A percentile compares a stretch with the other conserved stretches of the same genome.
Conservation (phyloP, 2,888 invertebrate species). For the Chalcosyrphus nemorum region DNA sequence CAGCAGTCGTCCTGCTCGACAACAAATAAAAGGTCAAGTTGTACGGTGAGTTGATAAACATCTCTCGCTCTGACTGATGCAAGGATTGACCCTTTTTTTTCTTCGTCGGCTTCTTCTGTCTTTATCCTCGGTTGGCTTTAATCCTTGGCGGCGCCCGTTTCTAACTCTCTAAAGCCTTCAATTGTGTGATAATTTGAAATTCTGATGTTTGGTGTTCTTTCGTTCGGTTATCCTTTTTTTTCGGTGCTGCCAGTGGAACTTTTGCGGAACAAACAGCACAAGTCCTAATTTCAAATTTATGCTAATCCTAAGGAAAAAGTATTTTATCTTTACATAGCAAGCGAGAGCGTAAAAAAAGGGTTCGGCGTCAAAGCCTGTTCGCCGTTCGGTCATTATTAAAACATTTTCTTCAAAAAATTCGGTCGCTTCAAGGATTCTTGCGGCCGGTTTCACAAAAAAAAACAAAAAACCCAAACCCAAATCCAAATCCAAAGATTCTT, state of each 20-base stretch:
- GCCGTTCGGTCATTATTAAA: slow-evolving; percentile 64
- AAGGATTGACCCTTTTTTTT: slow-evolving; percentile 56
- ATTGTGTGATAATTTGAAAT: slow-evolving; percentile 67
- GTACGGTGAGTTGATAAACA: slow-evolving; percentile 24
- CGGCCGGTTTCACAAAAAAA: background rate
- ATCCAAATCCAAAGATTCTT: background rate
- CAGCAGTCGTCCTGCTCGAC: background rate
- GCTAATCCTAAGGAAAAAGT: slow-evolving; percentile 54
- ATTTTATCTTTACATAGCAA: slow-evolving; percentile 59
- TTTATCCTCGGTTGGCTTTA: slow-evolving; percentile 56
- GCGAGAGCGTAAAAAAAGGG: slow-evolving; percentile 26
- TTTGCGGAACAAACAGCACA: slow-evolving; percentile 33
- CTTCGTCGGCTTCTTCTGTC: slow-evolving; percentile 7
- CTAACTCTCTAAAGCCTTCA: slow-evolving; percentile 33
- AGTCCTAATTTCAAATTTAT: slow-evolving; percentile 70
- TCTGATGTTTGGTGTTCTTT: slow-evolving; percentile 60
- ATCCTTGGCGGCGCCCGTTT: slow-evolving; percentile 25
- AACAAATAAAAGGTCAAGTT: slow-evolving; percentile 32
- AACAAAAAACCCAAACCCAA: slow-evolving; percentile 9
- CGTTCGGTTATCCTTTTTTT: background rate
- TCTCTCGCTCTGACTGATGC: slow-evolving; percentile 10
- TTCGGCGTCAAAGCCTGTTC: slow-evolving; percentile 31
- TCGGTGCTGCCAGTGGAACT: slow-evolving; percentile 17
- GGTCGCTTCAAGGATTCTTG: slow-evolving; percentile 30
- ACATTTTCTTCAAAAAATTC: slow-evolving; percentile 55